Base-by-base conservation (phyloP, 2,797 vertebrate species). In the Molossus alvarezi region DNA sequence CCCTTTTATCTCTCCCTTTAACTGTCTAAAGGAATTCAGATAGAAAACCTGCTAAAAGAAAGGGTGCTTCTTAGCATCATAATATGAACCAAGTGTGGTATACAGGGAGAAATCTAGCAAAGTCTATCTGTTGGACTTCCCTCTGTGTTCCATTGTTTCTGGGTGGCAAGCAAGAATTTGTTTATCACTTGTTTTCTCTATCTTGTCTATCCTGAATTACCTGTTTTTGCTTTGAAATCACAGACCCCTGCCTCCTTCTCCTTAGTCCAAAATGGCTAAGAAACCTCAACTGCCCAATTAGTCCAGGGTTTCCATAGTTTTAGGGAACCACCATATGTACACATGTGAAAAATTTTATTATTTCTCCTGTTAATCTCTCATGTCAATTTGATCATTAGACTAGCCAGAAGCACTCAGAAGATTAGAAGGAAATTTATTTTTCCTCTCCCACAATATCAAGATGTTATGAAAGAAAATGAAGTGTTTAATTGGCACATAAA, bases 401-500 rank as follows among this genome's bases (percentile, higher is more conserved):
- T 33, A 80, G 13, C 57, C 57, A 80, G 57, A 60, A 80, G 33
- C 60, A 41, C 57, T 41, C 41, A 80, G 57, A 45, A 60, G 33
- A 33, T 33, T 80, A 60, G 33, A 45, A 80, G 14, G 33, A 80
- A 80, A 80, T 60, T 60, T 60, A 45, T 25, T 60, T 58, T 80
- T 80, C 33, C 33, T 60, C 37, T 9, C 79, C 57, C 37, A 62
- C 25, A 45, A 45, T 75, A 76, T 23, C 4, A 92, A 94, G 20
- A 81, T 88, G 29, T 64, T 92, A 57, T 53, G 20, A 87, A 84
- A 91, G 79, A 55, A 86, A 58, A 89, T 82, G 48, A 89, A 82
- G 48, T 89, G 67, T 55, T 88, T 88, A 81, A 65, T 67, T 73
- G 58, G 45, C 45, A 91, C 41, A 62, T 75, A 80, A 53, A 55